These are phyloP conservation scores for Orthonevra nobilis DNA, from an alignment of 2,888 invertebrate genomes.

Conservation along the genomic window DNA sequence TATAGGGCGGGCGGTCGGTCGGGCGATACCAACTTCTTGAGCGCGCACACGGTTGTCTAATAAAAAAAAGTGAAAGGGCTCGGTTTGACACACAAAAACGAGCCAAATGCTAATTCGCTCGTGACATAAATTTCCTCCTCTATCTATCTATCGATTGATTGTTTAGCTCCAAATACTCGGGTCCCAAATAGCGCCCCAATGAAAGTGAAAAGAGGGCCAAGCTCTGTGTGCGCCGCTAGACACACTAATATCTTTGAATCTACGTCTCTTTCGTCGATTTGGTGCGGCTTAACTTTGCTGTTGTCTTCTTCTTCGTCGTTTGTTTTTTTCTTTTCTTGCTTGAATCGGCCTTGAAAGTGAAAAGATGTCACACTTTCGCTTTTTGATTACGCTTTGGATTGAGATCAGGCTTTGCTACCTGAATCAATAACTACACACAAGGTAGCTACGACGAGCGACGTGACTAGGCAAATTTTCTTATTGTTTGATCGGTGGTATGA, in stretches of 20 bases:
- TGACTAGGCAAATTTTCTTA: slow-evolving; percentile 50
- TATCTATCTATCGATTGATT: slow-evolving; percentile 26
- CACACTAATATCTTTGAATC: slow-evolving; percentile 35
- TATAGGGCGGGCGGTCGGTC: too few relatives aligned
- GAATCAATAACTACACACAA: slow-evolving; percentile 61
- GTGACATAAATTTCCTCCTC: slow-evolving; percentile 51
- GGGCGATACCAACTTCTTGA: too few relatives aligned
- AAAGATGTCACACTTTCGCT: slow-evolving; percentile 71
- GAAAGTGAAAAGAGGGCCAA: slow-evolving; percentile 61
- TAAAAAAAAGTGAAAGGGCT: slow-evolving; percentile 63
- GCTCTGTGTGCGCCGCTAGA: slow-evolving; percentile 34
- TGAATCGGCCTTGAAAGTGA: slow-evolving; percentile 69
- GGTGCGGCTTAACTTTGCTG: background rate
- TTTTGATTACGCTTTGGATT: slow-evolving; percentile 67
- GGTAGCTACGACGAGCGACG: slow-evolving; percentile 11
- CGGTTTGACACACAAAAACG: slow-evolving; percentile 25
- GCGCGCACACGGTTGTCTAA: background rate
- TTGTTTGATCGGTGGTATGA: background rate
- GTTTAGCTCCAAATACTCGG: slow-evolving; percentile 11
- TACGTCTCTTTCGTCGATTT: slow-evolving; percentile 16
- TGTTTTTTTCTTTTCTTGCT: slow-evolving; percentile 45
- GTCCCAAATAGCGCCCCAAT: slow-evolving; percentile 18
- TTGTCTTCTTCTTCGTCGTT: slow-evolving; percentile 12
- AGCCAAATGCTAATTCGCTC: slow-evolving; percentile 60
- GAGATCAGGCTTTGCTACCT: slow-evolving; percentile 67